Percentiles rank a stretch among this genome's conserved stretches.
Evolutionary conservation across 2,797 vertebrate species (phyloP).

Genomic region (Urophycis tenuis): DNA sequence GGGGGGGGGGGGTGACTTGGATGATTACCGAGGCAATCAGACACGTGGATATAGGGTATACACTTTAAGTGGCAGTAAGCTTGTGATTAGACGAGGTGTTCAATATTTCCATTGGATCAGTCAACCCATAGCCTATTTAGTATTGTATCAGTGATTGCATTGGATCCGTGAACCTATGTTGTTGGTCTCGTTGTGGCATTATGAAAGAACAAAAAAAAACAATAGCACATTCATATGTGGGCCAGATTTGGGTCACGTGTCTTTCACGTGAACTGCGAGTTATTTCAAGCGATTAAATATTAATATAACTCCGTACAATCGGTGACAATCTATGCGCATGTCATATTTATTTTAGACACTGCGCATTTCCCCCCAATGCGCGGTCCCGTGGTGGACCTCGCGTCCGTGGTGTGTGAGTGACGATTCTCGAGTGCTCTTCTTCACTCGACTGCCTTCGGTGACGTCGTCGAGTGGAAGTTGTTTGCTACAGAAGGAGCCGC

Average conservation of each 20-base stretch:
- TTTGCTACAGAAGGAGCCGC: conserved; percentile 32
- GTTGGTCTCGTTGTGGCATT: not conserved
- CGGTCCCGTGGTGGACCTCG: not conserved
- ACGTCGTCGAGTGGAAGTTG: conserved; percentile 9
- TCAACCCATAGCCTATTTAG: no score
- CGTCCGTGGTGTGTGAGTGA: not conserved
- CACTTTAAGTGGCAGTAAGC: no score
- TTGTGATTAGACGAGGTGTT: not conserved
- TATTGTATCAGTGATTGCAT: no score
- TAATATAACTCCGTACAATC: not conserved
- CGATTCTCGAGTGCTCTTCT: conserved; percentile 49
- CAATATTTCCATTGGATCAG: not conserved
- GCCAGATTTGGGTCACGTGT: not conserved
- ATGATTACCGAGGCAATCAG: not conserved
- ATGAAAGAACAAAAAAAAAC: not conserved
- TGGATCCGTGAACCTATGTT: not conserved
- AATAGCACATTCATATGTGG: not conserved
- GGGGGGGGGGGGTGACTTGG: not conserved
- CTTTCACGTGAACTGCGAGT: not conserved
- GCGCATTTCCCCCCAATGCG: not conserved
- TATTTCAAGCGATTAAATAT: no score
- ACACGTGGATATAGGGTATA: not conserved
- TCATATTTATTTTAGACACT: not conserved
- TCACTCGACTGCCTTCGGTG: conserved; percentile 41
- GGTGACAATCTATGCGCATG: not conserved